Conservation (phyloP, 2,113 vertebrate species). For the Hyperopisus bebe region DNA sequence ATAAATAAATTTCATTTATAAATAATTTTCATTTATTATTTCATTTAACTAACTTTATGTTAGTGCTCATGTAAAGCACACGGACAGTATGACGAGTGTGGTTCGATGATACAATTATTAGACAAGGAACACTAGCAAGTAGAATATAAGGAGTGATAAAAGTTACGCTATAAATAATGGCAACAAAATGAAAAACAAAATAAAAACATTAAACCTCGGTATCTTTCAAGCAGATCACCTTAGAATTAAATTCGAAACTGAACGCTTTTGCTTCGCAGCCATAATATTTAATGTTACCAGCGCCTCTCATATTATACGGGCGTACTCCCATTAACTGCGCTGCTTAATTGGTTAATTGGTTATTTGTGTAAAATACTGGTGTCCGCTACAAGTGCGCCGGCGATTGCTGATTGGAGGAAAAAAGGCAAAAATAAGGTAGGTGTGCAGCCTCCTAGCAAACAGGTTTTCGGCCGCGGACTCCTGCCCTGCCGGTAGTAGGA, state of each 20-base stretch:
- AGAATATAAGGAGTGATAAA: background rate
- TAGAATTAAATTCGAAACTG: background rate
- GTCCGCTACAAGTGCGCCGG: conserved; percentile 34
- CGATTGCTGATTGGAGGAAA: conserved; percentile 40
- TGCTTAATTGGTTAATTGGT: conserved; percentile 41
- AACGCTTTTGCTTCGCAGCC: background rate
- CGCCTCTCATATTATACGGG: background rate
- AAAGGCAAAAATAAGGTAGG: conserved; percentile 10
- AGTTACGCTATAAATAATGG: background rate
- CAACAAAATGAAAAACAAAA: background rate
- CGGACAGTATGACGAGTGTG: background rate
- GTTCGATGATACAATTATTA: background rate
- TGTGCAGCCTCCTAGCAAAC: background rate
- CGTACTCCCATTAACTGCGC: background rate
- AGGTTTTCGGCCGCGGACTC: background rate
- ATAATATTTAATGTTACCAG: background rate
- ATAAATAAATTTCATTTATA: too few relatives aligned
- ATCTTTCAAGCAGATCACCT: background rate
- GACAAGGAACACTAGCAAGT: background rate
- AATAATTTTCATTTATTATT: too few relatives aligned
- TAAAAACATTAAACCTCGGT: background rate
- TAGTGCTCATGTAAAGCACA: background rate
- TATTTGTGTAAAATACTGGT: background rate
- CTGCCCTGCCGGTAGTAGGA: conserved; percentile 23
- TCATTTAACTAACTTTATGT: background rate